Percentiles rank a stretch among this genome's conserved stretches.
phyloP scores from a whole-genome alignment of 1,140 invertebrate genomes.

The Tetramorium alpestre region DNA sequence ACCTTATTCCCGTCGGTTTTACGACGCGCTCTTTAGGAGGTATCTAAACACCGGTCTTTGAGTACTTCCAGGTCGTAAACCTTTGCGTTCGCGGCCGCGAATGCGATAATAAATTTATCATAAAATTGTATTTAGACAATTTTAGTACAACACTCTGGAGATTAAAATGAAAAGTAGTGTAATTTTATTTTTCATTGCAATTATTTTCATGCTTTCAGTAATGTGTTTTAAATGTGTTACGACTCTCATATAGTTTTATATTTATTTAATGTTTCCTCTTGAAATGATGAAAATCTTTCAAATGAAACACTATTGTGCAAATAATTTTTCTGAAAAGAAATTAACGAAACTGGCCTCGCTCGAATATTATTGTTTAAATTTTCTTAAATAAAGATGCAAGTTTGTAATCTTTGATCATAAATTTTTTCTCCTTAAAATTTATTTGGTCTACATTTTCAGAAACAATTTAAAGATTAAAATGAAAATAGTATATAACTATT shows the following conservation, averaged over 20 bases:
- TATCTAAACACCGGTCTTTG: conserved; percentile 11
- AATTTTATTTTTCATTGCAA: not conserved
- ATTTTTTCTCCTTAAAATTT: not conserved
- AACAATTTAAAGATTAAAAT: no score
- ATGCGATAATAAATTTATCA: not conserved
- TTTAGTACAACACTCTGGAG: no score
- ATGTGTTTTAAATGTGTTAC: not conserved
- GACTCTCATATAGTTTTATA: not conserved
- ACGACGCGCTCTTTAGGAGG: conserved; percentile 7
- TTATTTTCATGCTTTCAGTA: not conserved
- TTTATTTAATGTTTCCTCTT: not conserved
- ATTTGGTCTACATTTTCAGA: not conserved
- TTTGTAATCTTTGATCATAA: not conserved
- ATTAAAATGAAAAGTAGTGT: not conserved
- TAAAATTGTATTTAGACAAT: not conserved
- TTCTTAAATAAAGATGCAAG: not conserved
- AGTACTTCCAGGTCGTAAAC: not conserved
- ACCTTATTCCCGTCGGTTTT: conserved; percentile 16
- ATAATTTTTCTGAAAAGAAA: not conserved
- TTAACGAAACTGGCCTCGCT: not conserved
- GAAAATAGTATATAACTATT: no score
- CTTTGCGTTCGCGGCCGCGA: not conserved
- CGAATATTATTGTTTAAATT: not conserved
- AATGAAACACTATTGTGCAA: no score
- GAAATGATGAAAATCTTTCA: not conserved